Evolutionary conservation across 2,113 vertebrate species (phyloP).

Genomic region (Kryptolebias marmoratus): DNA sequence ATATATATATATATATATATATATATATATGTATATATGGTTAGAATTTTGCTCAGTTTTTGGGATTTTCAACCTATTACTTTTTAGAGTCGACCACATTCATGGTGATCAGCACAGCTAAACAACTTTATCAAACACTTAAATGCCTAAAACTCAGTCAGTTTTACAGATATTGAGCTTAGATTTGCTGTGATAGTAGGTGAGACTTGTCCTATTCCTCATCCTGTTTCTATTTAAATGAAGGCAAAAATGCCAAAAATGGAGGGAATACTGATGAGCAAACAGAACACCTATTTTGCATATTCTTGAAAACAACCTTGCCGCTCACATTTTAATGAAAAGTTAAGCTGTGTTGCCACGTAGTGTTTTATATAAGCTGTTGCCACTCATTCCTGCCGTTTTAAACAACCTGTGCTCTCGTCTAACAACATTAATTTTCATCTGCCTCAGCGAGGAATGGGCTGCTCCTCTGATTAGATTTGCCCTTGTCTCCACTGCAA

Average conservation of each 20-base stretch:
- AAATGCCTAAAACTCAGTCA: too few relatives aligned
- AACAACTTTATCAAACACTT: too few relatives aligned
- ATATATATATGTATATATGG: too few relatives aligned
- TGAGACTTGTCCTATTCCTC: too few relatives aligned
- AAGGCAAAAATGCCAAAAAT: too few relatives aligned
- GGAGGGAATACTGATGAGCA: not conserved
- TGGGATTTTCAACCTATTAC: not conserved
- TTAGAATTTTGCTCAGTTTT: not conserved
- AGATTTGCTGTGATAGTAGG: too few relatives aligned
- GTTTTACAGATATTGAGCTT: too few relatives aligned
- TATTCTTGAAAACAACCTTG: not conserved
- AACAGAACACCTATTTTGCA: not conserved
- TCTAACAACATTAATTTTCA: slow-evolving; percentile 40
- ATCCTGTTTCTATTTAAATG: too few relatives aligned
- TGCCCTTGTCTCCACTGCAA: slow-evolving; percentile 20
- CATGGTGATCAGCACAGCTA: too few relatives aligned
- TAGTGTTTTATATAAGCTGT: slow-evolving; percentile 24
- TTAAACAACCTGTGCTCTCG: slow-evolving; percentile 29
- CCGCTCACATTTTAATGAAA: not conserved
- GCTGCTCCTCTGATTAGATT: slow-evolving; percentile 37
- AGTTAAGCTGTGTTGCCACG: not conserved
- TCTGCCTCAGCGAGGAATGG: slow-evolving; percentile 29
- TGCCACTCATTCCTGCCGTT: slow-evolving; percentile 12
- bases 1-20: too few relatives aligned
- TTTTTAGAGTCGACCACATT: too few relatives aligned